These are phyloP conservation scores for Eulemur coronatus DNA, from an alignment of 2,797 vertebrate species.

Conservation along the genomic window DNA sequence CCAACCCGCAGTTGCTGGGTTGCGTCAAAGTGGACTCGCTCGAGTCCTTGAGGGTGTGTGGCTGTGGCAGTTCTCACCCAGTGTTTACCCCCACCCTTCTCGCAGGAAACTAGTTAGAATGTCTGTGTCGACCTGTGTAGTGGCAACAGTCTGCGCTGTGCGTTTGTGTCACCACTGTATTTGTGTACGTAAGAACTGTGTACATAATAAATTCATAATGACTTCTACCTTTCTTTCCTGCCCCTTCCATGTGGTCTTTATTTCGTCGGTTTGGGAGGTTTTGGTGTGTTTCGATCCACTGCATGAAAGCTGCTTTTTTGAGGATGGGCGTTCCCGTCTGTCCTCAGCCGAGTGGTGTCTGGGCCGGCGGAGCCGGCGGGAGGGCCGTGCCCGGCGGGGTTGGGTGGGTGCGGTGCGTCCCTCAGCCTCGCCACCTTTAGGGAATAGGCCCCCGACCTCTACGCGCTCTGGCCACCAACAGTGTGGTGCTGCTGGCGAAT, in stretches of 20 bases:
- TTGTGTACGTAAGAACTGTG: constrained; percentile 94
- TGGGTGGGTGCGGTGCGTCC: background rate
- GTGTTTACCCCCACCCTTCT: constrained; percentile 71
- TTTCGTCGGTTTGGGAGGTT: background rate
- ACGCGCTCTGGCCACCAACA: accelerated
- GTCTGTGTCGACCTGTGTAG: constrained; percentile 85
- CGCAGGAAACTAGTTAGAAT: constrained; percentile 80
- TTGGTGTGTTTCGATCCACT: background rate
- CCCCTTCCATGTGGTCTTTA: constrained; percentile 52
- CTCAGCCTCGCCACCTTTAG: background rate
- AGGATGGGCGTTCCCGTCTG: background rate
- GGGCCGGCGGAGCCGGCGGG: background rate
- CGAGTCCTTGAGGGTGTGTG: constrained; percentile 68
- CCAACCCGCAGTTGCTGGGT: constrained; percentile 66
- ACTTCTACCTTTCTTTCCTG: constrained; percentile 86
- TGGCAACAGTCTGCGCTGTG: constrained; percentile 85
- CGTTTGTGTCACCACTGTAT: constrained; percentile 95
- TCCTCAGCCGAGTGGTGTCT: background rate
- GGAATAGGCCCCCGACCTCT: background rate
- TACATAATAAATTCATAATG: constrained; percentile 95
- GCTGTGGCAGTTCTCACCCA: constrained; percentile 69
- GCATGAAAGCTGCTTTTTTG: background rate
- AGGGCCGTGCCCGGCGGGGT: background rate
- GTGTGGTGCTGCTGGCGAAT: background rate
- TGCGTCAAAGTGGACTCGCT: constrained; percentile 69